Conservation (phyloP, 2,113 vertebrate species). For the Sula dactylatra region DNA sequence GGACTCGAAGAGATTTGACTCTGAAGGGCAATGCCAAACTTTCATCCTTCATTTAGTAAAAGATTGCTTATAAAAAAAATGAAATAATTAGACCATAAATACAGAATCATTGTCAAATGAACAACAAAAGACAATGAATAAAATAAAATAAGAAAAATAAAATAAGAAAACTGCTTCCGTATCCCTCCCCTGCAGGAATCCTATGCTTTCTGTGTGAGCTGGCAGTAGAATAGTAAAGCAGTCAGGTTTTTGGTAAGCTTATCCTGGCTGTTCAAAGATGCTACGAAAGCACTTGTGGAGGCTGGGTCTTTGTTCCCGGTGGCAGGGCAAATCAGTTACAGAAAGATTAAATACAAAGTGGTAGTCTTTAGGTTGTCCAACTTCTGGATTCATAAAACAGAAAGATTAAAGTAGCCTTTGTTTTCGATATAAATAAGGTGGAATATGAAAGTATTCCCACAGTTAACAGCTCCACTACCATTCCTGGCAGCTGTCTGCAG, state of each 20-base stretch:
- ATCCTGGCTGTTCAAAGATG: neutral
- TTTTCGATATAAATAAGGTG: neutral
- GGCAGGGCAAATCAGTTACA: neutral
- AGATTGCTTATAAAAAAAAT: neutral
- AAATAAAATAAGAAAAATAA: neutral
- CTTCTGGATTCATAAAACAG: neutral
- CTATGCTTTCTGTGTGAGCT: neutral
- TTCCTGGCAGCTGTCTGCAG: neutral
- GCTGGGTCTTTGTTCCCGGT: neutral
- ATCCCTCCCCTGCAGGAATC: neutral
- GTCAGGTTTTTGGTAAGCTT: neutral
- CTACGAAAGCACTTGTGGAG: neutral
- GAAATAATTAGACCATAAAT: neutral
- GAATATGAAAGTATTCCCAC: fast-evolving
- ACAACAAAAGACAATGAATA: neutral
- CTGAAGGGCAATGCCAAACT: neutral
- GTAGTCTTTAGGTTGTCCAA: neutral
- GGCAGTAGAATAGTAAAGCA: neutral
- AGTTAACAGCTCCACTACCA: neutral
- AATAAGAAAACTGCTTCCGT: neutral
- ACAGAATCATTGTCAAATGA: neutral
- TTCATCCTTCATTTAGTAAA: neutral
- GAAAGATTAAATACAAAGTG: neutral
- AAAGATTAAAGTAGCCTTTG: neutral
- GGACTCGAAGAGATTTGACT: neutral